A percentile compares a stretch with the other conserved stretches of the same genome.
Conservation (phyloP, 2,888 invertebrate genomes). For the Chymomyza procnemis region DNA sequence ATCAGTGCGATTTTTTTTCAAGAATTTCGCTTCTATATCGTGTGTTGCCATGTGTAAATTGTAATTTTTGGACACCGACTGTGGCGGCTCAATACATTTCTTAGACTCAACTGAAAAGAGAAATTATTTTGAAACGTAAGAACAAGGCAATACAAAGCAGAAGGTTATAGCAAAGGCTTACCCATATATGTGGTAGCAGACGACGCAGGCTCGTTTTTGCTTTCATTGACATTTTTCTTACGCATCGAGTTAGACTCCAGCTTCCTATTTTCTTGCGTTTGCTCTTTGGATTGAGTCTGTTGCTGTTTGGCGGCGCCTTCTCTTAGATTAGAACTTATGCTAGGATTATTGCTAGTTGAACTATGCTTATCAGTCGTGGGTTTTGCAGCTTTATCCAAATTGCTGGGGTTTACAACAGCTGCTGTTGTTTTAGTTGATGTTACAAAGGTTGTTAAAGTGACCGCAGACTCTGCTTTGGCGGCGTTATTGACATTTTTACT, state of each 20-base stretch:
- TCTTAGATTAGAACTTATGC: conserved; percentile 66
- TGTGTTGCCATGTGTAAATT: conserved; percentile 55
- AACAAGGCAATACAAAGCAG: not conserved
- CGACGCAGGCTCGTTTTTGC: conserved; percentile 29
- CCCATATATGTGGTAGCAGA: conserved; percentile 18
- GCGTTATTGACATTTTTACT: conserved; percentile 29
- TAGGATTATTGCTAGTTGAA: conserved; percentile 70
- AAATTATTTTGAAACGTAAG: not conserved
- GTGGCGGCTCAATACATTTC: conserved; percentile 10
- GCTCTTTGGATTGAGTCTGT: conserved; percentile 41
- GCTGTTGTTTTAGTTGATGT: conserved; percentile 45
- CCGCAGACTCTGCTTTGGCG: conserved; percentile 20
- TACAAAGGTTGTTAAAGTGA: conserved; percentile 32
- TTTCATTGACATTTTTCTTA: conserved; percentile 15
- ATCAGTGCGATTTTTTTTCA: conserved; percentile 31
- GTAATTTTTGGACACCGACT: conserved; percentile 1
- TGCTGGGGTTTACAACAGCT: conserved; percentile 34
- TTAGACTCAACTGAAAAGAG: conserved; percentile 27
- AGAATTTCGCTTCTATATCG: conserved; percentile 65
- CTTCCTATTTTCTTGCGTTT: not conserved
- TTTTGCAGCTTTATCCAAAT: conserved; percentile 43
- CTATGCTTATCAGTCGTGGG: conserved; percentile 72
- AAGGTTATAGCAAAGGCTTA: conserved; percentile 1
- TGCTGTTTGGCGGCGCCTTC: conserved; percentile 34
- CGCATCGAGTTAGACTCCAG: not conserved